phyloP scores from a whole-genome alignment of 2,888 invertebrate species.

The Drosophila ustulata region DNA sequence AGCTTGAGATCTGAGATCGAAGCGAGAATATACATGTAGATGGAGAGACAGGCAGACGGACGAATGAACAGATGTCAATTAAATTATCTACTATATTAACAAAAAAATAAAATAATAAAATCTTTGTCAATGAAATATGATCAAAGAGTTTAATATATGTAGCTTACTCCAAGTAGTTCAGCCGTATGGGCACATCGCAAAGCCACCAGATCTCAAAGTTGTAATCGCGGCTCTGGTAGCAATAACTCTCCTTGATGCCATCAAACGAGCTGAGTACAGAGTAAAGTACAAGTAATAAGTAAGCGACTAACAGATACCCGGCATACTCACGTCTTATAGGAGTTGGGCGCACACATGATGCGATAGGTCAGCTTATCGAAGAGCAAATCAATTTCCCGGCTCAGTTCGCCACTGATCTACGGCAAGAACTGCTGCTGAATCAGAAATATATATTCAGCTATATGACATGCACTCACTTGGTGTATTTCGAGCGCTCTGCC shows the following conservation, averaged over 20 bases:
- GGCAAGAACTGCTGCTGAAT: neutral
- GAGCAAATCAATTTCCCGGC: slow-evolving; percentile 45
- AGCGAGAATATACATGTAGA: no score
- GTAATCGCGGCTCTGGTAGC: slow-evolving; percentile 60
- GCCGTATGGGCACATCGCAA: slow-evolving; percentile 73
- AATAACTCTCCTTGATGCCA: slow-evolving; percentile 63
- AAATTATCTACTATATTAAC: no score
- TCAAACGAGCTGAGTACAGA: slow-evolving; percentile 32
- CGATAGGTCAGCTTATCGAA: slow-evolving; percentile 64
- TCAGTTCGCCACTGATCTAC: slow-evolving; percentile 49
- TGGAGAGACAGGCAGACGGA: neutral
- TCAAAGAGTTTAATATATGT: neutral
- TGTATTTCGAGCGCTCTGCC: slow-evolving; percentile 38
- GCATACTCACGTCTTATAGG: slow-evolving; percentile 57
- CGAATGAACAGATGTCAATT: neutral
- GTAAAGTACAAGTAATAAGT: neutral
- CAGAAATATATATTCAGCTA: neutral
- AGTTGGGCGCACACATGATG: slow-evolving; percentile 35
- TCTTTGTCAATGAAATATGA: no score
- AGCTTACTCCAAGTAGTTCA: slow-evolving; percentile 69
- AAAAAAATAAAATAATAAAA: no score
- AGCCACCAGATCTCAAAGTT: slow-evolving; percentile 80
- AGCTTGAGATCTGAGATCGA: no score
- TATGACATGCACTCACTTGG: neutral
- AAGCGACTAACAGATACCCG: neutral